Evolutionary conservation across 2,797 vertebrate genomes (phyloP), one percentile per base, ranked within the genome.

Genomic region (Discoglossus pictus): DNA sequence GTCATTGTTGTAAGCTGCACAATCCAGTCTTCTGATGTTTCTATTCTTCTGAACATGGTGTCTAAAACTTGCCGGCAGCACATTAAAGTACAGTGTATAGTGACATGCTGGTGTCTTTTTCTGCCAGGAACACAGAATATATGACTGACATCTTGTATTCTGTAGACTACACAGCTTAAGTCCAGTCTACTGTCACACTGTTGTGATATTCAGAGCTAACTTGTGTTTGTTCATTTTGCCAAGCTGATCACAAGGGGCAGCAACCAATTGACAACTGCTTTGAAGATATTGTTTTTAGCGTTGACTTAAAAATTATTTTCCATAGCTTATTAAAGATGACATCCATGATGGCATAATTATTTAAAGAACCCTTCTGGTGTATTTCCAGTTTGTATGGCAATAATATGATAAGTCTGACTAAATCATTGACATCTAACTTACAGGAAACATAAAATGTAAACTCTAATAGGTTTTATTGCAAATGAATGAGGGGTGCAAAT

Each of bases 21-120:
- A 70, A 63, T 63, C 52, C 50, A 40, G 44, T 17, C 60, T 51
- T 64, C 16, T 70, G 51, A 70, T 70, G 58, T 70, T 48, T 44
- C 5, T 16, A 51, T 52, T 64, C 18, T 18, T 63, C 44, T 50
- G 44, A 34, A 61, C 16, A 16, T 42, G 60, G 13, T 34, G 51
- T 56, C 60, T 40, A 21, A 70, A 69, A 69, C 40, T 51, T 63
- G 24, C 51, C 38, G 50, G 20, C 6, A 63, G 52, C 42, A 50
- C 52, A 56, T 70, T 36, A 58, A 70, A 63, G 44, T 36, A 50
- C 35, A 39, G 27, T 58, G 38, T 47, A 56, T 52, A 17, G 60
- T 58, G 36, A 35, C 68, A n/a, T 17, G 44, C 67, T 70, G 67
- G 67, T 62, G 50, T 63, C 64, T 70, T 55, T 18, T 70, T 43